Evolutionary conservation across 2,797 vertebrate genomes (phyloP).

Genomic region (Alauda arvensis): DNA sequence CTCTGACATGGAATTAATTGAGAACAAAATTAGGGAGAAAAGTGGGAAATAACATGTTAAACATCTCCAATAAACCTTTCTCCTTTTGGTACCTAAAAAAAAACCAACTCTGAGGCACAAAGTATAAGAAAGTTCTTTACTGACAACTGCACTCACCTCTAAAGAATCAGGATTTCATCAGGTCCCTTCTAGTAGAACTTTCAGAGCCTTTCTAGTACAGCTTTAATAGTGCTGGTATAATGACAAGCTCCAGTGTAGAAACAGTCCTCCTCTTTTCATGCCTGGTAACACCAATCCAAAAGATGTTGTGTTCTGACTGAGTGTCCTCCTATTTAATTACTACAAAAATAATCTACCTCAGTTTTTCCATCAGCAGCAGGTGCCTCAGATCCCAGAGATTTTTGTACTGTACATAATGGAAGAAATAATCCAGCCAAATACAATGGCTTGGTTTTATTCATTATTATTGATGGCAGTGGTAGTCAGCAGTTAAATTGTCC

Average conservation of each 20-base stretch:
- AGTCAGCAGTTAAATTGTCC: not conserved
- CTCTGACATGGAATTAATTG: not conserved
- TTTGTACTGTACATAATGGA: not conserved
- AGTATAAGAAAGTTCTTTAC: not conserved
- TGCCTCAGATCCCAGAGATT: not conserved
- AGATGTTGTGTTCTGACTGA: not conserved
- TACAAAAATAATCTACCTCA: not conserved
- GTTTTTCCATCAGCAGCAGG: not conserved
- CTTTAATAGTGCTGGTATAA: not conserved
- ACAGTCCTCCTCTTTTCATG: not conserved
- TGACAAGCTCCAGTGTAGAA: not conserved
- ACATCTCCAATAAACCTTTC: not conserved
- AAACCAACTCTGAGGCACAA: not conserved
- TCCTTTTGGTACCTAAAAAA: not conserved
- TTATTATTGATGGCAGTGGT: not conserved
- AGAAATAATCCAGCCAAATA: not conserved
- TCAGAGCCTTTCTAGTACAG: not conserved
- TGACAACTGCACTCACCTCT: not conserved
- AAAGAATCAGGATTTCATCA: not conserved
- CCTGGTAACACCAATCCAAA: not conserved
- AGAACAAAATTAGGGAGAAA: not conserved
- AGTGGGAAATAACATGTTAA: not conserved
- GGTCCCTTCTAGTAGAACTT: not conserved
- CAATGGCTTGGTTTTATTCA: not conserved
- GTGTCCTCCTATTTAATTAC: not conserved